phyloP scores from a whole-genome alignment of 2,888 invertebrate species.

The Acanthosepion pharaonis region DNA sequence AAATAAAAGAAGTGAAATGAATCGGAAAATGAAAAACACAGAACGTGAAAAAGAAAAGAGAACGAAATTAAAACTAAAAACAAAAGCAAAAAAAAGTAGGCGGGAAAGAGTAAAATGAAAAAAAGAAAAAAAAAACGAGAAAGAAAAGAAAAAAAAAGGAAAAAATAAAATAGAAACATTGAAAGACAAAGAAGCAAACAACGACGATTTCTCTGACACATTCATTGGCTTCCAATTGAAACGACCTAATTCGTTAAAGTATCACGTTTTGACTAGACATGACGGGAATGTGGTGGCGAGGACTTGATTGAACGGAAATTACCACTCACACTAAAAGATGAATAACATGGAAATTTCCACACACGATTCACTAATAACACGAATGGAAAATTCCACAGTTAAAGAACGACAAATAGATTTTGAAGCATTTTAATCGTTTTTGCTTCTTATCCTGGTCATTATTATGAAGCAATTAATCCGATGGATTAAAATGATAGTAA shows the following conservation, averaged over 20 bases:
- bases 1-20: too few relatives aligned
- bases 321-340: not conserved
- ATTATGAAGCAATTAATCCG: too few relatives aligned
- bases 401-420: not conserved
- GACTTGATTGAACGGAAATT: conserved; percentile 15
- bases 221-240: not conserved
- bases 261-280: not conserved
- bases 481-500: too few relatives aligned
- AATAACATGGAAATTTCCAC: not conserved
- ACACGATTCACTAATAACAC: not conserved
- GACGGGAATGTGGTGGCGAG: not conserved
- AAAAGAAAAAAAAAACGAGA: not conserved
- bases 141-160: not conserved
- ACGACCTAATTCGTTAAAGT: not conserved
- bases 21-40: too few relatives aligned
- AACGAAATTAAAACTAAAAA: not conserved
- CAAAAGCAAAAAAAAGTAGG: not conserved
- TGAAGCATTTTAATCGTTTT: too few relatives aligned
- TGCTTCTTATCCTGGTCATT: too few relatives aligned
- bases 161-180: not conserved
- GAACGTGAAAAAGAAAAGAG: too few relatives aligned
- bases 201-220: not conserved
- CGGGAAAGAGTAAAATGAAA: not conserved
- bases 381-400: not conserved
- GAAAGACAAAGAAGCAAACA: not conserved